These are phyloP conservation scores for Allygus modestus DNA, from an alignment of 2,888 invertebrate genomes.

Conservation along the genomic window DNA sequence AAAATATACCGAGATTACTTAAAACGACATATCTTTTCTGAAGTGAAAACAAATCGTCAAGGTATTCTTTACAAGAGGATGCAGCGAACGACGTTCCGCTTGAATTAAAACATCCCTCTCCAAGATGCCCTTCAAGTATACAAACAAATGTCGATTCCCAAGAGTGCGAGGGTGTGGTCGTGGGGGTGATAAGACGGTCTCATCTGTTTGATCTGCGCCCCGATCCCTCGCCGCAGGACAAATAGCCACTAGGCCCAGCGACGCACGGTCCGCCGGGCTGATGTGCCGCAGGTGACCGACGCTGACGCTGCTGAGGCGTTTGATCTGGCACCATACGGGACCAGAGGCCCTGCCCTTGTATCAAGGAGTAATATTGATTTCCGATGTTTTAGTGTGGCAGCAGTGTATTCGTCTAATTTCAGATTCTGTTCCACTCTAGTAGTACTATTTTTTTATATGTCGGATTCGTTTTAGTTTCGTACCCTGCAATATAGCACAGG, in stretches of 20 bases:
- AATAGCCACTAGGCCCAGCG: neutral
- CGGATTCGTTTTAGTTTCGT: too few species aligned
- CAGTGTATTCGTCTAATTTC: too few species aligned
- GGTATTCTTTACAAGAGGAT: too few species aligned
- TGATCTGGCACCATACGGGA: neutral
- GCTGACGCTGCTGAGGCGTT: too few species aligned
- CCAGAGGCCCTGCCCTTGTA: neutral
- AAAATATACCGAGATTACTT: too few species aligned
- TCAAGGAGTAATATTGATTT: neutral
- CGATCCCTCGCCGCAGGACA: conserved; percentile 21
- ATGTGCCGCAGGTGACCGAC: neutral
- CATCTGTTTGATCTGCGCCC: conserved; percentile 34
- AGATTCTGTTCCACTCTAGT: too few species aligned
- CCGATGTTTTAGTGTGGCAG: neutral
- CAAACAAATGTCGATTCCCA: conserved; percentile 5
- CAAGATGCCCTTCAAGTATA: conserved; percentile 16
- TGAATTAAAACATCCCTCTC: neutral
- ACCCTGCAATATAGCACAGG: too few species aligned
- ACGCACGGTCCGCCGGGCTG: neutral
- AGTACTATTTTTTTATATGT: too few species aligned
- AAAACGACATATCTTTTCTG: too few species aligned
- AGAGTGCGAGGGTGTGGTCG: conserved; percentile 3
- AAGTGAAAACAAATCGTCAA: too few species aligned
- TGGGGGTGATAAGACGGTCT: conserved; percentile 24
- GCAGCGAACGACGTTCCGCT: too few species aligned